These are phyloP conservation scores for Heliangelus exortis DNA, from an alignment of 2,797 vertebrate genomes.

Conservation along the genomic window DNA sequence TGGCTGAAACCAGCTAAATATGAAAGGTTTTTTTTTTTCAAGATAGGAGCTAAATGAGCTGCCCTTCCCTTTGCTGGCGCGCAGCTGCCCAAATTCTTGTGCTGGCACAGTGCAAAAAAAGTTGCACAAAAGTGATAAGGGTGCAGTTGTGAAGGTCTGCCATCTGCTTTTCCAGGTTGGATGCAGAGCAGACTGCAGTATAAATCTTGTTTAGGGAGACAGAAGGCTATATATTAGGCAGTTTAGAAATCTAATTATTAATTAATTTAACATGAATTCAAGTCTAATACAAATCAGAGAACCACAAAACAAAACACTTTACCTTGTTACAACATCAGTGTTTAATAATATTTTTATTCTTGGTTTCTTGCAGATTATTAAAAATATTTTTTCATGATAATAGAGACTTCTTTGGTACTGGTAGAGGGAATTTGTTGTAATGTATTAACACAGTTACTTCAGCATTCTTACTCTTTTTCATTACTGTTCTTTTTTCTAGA, in stretches of 20 bases:
- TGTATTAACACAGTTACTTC: background rate
- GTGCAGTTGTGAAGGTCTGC: rapidly evolving
- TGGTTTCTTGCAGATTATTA: background rate
- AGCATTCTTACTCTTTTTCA: background rate
- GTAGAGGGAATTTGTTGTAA: background rate
- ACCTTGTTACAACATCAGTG: background rate
- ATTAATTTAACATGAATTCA: background rate
- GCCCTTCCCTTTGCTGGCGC: background rate
- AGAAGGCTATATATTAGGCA: background rate
- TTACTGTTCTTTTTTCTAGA: background rate
- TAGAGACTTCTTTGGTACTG: background rate
- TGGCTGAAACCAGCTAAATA: background rate
- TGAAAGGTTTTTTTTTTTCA: background rate
- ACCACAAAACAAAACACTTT: background rate
- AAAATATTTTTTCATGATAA: background rate
- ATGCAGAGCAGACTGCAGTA: background rate
- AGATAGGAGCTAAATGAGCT: background rate
- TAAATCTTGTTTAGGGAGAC: background rate
- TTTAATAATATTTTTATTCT: background rate
- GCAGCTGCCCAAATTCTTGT: background rate
- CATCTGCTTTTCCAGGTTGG: background rate
- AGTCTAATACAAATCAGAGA: background rate
- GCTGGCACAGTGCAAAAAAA: background rate
- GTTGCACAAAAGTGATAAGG: background rate
- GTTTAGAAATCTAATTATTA: background rate